Base-by-base conservation (phyloP, 1,140 invertebrate genomes). In the Hylaeus anthracinus region DNA sequence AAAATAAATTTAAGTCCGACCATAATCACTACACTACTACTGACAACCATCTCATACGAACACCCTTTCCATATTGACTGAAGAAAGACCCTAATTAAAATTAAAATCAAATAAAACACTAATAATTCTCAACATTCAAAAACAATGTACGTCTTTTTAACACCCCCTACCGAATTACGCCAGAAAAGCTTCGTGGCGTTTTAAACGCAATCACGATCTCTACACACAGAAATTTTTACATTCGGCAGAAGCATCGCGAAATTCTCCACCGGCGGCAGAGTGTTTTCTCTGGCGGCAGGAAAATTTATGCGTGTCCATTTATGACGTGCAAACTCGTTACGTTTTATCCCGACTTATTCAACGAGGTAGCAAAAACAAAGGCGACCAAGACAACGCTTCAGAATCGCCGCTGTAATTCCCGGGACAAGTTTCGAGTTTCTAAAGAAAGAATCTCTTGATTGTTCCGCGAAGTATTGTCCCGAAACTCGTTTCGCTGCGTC, bases 371-470 rank as follows among this genome's bases (percentile, higher is more conserved):
- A 67, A 61, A 67, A 75, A 66, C 72, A 80, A 75, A 67, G 63
- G 39, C 55, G 45, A 56, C 73, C 66, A 69, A 53, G 64, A 61
- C 79, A 75, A 75, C 55, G 72, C 12, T 80, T 67, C 72, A 75
- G 56, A 75, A 80, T 75, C 79, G 71, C 48, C 72, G 45, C 26
- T 69, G 64, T 61, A 80, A 75, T 75, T 75, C 79, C 65, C 1
- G 14, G 64, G 64, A 80, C 72, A 74, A 75, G 72, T 74, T 80
- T 80, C 72, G 79, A 80, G 79, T 75, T 80, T 80, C 72, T 80
- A 80, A 75, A 69, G 72, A 80, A 80, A 74, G 79, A 80, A 80
- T 80, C 77, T 75, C 70, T 45, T 53, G 79, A 80, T 80, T 80
- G 79, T 80, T 75, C 72, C 79, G 72, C 79, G 48, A 75, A 75